Base-by-base conservation (phyloP, 2,888 invertebrate genomes). In the Netelia inedita region DNA sequence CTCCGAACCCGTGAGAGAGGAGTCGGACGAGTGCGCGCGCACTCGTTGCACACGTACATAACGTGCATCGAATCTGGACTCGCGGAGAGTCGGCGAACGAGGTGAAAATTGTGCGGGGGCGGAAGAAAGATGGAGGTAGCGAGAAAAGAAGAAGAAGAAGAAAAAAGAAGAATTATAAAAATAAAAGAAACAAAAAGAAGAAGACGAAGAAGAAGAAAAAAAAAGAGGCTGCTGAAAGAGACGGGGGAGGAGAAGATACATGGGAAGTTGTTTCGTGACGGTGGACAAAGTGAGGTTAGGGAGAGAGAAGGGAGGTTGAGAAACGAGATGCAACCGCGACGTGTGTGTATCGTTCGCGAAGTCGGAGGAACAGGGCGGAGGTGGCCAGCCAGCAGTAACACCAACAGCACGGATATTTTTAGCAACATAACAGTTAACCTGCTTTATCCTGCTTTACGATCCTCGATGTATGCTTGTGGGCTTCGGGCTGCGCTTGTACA, bases 351-450 rank as follows among this genome's bases (percentile, higher is more conserved):
- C 63, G 50, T 21, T 43, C 63, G 28, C 55, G 55, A 55, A 82
- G 82, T 71, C 75, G 53, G 14, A 59, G 46, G 80, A 73, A 79
- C 46, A 69, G 75, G 71, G 75, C 74, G 79, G 85, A 85, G 86
- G 81, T 87, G 79, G 65, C 72, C 83, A 80, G 69, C 69, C 71
- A 80, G 76, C 79, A 81, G 69, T 63, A 82, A 72, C 78, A 78
- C 65, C 79, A 79, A 79, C 73, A 74, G 71, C 69, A 65, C 57
- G 83, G 88, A 84, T 89, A 89, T 89, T 89, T 89, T 89, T 89
- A 89, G 88, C 88, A 82, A 71, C 86, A 79, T 86, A 87, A 89
- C 89, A 88, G 89, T 89, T 89, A 88, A 87, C 88, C 89, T 89
- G 83, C 87, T 89, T 89, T 89, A 89, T 88, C 72, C 86, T 84